phyloP scores from a whole-genome alignment of 2,113 vertebrate genomes.

The Ictidomys tridecemlineatus region DNA sequence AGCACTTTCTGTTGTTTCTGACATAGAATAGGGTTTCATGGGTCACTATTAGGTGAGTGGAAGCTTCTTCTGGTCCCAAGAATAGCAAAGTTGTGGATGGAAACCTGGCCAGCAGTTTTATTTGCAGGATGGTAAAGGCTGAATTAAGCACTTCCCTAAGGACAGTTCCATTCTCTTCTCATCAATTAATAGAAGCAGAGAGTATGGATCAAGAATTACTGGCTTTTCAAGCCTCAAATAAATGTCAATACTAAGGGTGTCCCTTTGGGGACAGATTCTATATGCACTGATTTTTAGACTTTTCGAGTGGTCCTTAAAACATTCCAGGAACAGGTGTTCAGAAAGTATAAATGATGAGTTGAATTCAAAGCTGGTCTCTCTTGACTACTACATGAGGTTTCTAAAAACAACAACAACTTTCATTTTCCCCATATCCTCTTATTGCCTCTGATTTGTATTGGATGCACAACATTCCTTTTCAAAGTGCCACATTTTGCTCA shows the following conservation, averaged over 20 bases:
- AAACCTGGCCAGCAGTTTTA: slow-evolving; percentile 65
- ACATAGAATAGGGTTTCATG: slow-evolving; percentile 25
- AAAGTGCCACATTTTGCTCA: neutral
- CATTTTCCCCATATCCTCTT: neutral
- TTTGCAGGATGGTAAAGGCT: slow-evolving; percentile 62
- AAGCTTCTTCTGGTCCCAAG: slow-evolving; percentile 15
- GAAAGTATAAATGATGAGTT: neutral
- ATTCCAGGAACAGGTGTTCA: neutral
- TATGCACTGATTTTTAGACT: slow-evolving; percentile 1
- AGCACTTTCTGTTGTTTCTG: slow-evolving; percentile 15
- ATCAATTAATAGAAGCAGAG: slow-evolving; percentile 65
- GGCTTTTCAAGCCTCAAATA: slow-evolving; percentile 62
- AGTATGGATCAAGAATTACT: slow-evolving; percentile 58
- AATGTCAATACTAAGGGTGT: slow-evolving; percentile 53
- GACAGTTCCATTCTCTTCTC: slow-evolving; percentile 61
- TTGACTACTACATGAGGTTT: slow-evolving; percentile 44
- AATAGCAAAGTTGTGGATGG: slow-evolving; percentile 61
- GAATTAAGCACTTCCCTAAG: slow-evolving; percentile 68
- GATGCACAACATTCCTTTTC: slow-evolving; percentile 17
- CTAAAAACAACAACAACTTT: neutral
- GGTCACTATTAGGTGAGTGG: slow-evolving; percentile 21
- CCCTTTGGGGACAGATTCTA: slow-evolving; percentile 61
- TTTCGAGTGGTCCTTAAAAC: slow-evolving; percentile 41
- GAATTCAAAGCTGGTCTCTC: slow-evolving; percentile 47
- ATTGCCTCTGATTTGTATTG: neutral